These are phyloP conservation scores for Drosophila tani DNA, from an alignment of 1,140 invertebrate species.

Conservation along the genomic window DNA sequence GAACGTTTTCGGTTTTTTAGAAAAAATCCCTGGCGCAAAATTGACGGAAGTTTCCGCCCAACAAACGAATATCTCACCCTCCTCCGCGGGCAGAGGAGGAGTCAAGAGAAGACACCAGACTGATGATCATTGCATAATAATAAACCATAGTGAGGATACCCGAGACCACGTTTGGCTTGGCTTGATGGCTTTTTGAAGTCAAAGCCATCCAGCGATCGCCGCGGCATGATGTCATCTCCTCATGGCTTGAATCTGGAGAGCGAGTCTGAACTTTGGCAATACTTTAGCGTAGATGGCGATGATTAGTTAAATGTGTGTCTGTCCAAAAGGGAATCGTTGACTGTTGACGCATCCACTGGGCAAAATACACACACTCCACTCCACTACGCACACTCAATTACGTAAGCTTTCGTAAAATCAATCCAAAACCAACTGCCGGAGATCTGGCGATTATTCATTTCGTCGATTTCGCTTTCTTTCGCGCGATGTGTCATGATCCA, in stretches of 20 bases:
- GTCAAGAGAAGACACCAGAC: conserved; percentile 1
- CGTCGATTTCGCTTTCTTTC: conserved; percentile 70
- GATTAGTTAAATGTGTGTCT: conserved; percentile 61
- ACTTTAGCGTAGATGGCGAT: conserved; percentile 50
- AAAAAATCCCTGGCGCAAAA: conserved; percentile 16
- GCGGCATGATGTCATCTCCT: conserved; percentile 54
- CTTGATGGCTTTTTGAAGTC: conserved; percentile 50
- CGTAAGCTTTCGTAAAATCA: conserved; percentile 47
- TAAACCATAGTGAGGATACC: conserved; percentile 58
- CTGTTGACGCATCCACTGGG: conserved; percentile 52
- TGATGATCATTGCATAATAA: conserved; percentile 77
- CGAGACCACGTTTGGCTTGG: conserved; percentile 42
- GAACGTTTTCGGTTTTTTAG: conserved; percentile 10
- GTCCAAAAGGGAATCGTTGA: conserved; percentile 26
- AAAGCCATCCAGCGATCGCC: conserved; percentile 34
- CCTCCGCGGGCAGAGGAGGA: not conserved
- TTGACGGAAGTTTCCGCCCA: conserved; percentile 51
- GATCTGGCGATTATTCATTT: conserved; percentile 59
- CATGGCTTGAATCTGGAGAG: conserved; percentile 29
- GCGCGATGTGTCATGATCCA: conserved; percentile 65
- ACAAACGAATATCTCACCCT: conserved; percentile 2
- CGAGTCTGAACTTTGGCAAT: conserved; percentile 60
- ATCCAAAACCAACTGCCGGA: conserved; percentile 19
- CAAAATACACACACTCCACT: conserved; percentile 21
- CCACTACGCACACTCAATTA: conserved; percentile 20